Base-by-base conservation (phyloP, 2,113 vertebrate species). In the Plecotus auritus region DNA sequence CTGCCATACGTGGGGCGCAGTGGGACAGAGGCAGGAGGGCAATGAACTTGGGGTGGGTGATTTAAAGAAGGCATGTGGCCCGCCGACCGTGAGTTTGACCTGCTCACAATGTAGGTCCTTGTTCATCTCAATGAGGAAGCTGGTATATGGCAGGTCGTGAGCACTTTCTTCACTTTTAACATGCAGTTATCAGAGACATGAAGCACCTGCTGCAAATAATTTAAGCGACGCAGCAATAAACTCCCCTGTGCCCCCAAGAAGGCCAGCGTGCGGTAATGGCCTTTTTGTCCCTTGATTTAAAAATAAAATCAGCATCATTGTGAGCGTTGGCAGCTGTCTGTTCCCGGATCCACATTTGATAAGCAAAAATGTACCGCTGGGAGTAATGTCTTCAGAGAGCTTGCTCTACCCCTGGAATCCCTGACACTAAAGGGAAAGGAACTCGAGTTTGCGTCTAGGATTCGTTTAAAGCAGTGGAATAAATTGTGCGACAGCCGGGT, bases 251-350 rank as follows among this genome's bases (percentile, higher is more conserved):
- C 9, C 69, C 3, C 7, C 28, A 22, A 22, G 51, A 54, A 82
- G 42, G 54, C 2, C n/a, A 14, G 11, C n/a, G n/a, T 64, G 9
- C 61, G 59, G n/a, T 37, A 69, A 94, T 4, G 18, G 23, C 7
- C 54, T 72, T 66, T 81, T 47, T 56, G 56, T 42, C 18, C 64
- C 76, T 42, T 22, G 6, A 28, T 91, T 95, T 81, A 74, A 85
- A 92, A 80, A 49, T 59, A 64, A 89, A 93, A 37, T 26, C 20
- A 61, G 16, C 16, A 76, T 78, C 47, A 26, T 42, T 23, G 28
- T n/a, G n/a, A 88, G 42, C 13, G 61, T 69, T 91, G 23, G 26
- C 85, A 92, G 28, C 22, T 73, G 22, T 47, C 56, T 56, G 4
- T 76, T 67, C 37, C 32, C 67, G 16, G 30, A 61, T 37, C 13